A percentile compares a stretch with the other conserved stretches of the same genome.
Conservation (phyloP, 2,113 vertebrate genomes). For the Heterocephalus glaber region DNA sequence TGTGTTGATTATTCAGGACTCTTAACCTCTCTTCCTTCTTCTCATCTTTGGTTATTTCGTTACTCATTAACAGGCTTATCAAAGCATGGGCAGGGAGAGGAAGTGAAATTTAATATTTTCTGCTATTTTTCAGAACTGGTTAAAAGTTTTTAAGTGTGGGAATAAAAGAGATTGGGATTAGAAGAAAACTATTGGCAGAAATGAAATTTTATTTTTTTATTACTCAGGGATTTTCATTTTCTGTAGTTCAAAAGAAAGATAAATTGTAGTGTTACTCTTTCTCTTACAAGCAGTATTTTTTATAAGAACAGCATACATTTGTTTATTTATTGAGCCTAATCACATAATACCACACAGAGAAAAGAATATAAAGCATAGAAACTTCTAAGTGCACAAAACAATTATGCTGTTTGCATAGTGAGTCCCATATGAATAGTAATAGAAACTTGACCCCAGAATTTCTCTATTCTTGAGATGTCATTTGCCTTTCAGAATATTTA, state of each 20-base stretch:
- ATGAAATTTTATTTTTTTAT: background rate
- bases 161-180: background rate
- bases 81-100: constrained; percentile 40
- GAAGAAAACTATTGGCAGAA: background rate
- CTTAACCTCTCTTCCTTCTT: constrained; percentile 35
- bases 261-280: background rate
- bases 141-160: constrained; percentile 39
- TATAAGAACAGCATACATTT: constrained; percentile 22
- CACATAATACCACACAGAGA: background rate
- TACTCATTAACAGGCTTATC: constrained; percentile 56
- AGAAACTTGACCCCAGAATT: background rate
- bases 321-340: constrained; percentile 19
- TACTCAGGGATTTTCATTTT: background rate
- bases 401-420: background rate
- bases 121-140: constrained; percentile 10
- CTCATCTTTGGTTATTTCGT: constrained; percentile 45
- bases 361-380: background rate
- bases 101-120: constrained; percentile 15
- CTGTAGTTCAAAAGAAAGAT: background rate
- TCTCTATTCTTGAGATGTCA: background rate
- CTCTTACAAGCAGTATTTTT: background rate
- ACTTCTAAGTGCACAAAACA: background rate
- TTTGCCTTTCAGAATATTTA: constrained; percentile 17
- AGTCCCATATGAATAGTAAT: background rate
- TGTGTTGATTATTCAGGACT: constrained; percentile 44